Conservation (phyloP, 2,888 invertebrate genomes). For the Parapristionchus giblindavisi region DNA sequence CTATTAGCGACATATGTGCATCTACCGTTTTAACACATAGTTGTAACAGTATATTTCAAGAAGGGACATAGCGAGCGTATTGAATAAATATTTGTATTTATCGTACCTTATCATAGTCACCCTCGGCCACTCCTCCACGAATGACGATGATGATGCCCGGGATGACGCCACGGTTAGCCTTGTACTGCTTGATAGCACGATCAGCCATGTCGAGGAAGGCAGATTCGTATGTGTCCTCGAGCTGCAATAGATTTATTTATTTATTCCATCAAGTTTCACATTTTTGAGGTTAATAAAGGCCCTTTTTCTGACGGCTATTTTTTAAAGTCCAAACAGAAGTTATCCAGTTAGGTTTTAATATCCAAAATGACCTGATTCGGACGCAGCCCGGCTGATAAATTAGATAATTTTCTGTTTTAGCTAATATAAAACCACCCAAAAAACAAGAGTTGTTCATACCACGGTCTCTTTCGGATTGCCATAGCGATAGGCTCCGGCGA, state of each 20-base stretch:
- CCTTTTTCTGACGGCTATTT: too few species aligned
- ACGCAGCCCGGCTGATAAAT: too few species aligned
- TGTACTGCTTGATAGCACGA: background rate
- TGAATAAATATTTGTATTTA: background rate
- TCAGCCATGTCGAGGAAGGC: conserved; percentile 8
- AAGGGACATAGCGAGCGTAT: background rate
- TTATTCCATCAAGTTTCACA: too few species aligned
- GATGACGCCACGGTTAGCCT: background rate
- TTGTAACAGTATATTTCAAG: background rate
- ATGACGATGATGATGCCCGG: conserved; percentile 3
- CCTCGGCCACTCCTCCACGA: conserved; percentile 32
- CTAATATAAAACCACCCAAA: too few species aligned
- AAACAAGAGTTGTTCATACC: too few species aligned
- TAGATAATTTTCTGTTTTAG: too few species aligned
- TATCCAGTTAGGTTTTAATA: too few species aligned
- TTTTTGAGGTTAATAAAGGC: too few species aligned
- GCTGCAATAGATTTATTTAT: too few species aligned
- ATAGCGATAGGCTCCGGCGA: background rate
- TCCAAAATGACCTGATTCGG: too few species aligned
- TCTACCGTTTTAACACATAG: background rate
- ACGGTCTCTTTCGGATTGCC: conserved; percentile 8
- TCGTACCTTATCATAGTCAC: conserved; percentile 16
- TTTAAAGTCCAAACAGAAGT: too few species aligned
- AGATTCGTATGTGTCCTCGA: background rate
- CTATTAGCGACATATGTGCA: background rate